phyloP scores from a whole-genome alignment of 2,113 vertebrate genomes.

The Riparia riparia region DNA sequence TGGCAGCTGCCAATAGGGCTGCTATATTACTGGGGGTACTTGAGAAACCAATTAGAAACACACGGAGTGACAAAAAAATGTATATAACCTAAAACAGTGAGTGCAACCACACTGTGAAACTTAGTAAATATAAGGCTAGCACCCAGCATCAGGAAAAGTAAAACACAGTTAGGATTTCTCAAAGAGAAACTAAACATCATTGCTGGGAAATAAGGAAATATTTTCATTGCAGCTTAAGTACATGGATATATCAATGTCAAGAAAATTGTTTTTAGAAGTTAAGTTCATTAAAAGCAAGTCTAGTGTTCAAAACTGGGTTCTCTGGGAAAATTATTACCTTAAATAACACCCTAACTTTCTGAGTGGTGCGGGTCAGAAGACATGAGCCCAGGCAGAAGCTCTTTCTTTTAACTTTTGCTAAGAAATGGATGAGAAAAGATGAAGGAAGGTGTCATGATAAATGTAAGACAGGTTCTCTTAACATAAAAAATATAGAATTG shows the following conservation, averaged over 20 bases:
- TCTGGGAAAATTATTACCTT: slow-evolving; percentile 32
- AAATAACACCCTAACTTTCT: background rate
- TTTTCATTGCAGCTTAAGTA: slow-evolving; percentile 9
- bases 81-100: slow-evolving; percentile 37
- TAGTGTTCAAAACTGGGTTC: background rate
- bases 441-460: background rate
- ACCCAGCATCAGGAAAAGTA: slow-evolving; percentile 29
- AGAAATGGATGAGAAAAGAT: background rate
- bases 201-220: slow-evolving; percentile 20
- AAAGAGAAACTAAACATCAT: slow-evolving; percentile 31
- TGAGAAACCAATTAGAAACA: slow-evolving; percentile 70
- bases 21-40: slow-evolving; percentile 59
- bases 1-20: slow-evolving; percentile 62
- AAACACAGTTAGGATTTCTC: slow-evolving; percentile 5
- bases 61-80: slow-evolving; percentile 60
- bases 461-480: background rate
- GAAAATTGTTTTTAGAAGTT: slow-evolving; percentile 36
- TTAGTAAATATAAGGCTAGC: slow-evolving; percentile 23
- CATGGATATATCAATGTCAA: slow-evolving; percentile 24
- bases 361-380: background rate
- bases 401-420: background rate
- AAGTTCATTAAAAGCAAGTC: background rate
- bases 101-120: slow-evolving; percentile 51
- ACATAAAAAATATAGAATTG: no score
- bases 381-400: background rate